Percentiles rank a stretch among this genome's conserved stretches.
phyloP scores from a whole-genome alignment of 2,113 vertebrate species.

The Carassius gibelio region DNA sequence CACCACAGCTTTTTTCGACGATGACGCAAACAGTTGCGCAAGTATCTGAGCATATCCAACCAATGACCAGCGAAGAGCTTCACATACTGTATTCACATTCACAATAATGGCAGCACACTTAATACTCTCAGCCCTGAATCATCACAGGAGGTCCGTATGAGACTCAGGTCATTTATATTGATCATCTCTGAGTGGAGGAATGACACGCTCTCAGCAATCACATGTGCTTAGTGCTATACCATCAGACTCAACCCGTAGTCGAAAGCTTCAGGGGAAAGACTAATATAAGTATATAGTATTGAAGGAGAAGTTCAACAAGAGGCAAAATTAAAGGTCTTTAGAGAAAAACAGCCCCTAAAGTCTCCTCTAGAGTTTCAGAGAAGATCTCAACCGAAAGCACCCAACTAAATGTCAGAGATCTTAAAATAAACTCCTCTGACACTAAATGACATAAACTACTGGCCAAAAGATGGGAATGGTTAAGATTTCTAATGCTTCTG shows the following conservation, averaged over 20 bases:
- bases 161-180: conserved; percentile 20
- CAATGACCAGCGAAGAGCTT: conserved; percentile 38
- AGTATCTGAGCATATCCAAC: conserved; percentile 54
- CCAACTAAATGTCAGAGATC: not conserved
- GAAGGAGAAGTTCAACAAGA: not conserved
- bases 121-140: not conserved
- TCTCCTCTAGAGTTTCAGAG: not conserved
- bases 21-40: conserved; percentile 69
- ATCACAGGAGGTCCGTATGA: not conserved
- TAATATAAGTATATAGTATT: not conserved
- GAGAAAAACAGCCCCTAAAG: not conserved
- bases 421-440: not conserved
- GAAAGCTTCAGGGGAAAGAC: not conserved
- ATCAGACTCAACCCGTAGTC: not conserved
- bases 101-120: conserved; percentile 7
- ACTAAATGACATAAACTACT: not conserved
- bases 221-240: conserved; percentile 5
- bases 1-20: conserved; percentile 50
- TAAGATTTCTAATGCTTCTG: not conserved
- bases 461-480: not conserved
- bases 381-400: not conserved
- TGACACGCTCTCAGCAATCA: conserved; percentile 20
- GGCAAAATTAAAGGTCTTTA: not conserved
- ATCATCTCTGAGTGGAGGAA: conserved; percentile 29
- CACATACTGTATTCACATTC: conserved; percentile 41